Evolutionary conservation across 2,113 vertebrate species (phyloP).

Genomic region (Gadus chalcogrammus): DNA sequence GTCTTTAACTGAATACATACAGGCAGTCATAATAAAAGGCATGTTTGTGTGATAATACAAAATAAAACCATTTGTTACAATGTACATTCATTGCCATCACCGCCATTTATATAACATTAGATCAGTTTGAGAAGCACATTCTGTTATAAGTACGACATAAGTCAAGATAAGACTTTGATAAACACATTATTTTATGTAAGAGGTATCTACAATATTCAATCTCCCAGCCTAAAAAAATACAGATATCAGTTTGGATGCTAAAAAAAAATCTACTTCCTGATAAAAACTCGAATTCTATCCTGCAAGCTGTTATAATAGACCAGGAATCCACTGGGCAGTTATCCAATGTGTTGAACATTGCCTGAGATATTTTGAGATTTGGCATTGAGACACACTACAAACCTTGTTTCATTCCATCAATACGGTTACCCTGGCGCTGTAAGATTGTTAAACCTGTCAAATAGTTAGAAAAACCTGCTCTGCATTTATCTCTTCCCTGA

Average conservation of each 20-base stretch:
- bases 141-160: constrained; percentile 18
- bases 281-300: constrained; percentile 33
- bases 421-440: constrained; percentile 19
- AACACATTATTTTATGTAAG: constrained; percentile 35
- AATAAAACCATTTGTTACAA: constrained; percentile 24
- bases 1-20: constrained; percentile 59
- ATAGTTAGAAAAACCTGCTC: constrained; percentile 35
- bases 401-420: constrained; percentile 16
- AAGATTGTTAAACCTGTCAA: constrained; percentile 23
- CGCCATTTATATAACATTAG: constrained; percentile 32
- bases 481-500: constrained; percentile 59
- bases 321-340: constrained; percentile 37
- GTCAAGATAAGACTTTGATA: constrained; percentile 28
- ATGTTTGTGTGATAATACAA: constrained; percentile 35
- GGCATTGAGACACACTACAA: constrained; percentile 43
- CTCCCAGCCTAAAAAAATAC: constrained; percentile 37
- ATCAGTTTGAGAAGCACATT: constrained; percentile 38
- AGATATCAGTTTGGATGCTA: constrained; percentile 35
- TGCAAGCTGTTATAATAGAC: constrained; percentile 32
- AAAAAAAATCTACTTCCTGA: constrained; percentile 36
- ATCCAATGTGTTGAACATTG: constrained; percentile 46
- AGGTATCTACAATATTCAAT: constrained; percentile 38
- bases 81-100: constrained; percentile 2
- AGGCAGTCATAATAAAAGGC: constrained; percentile 50
- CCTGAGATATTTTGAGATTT: constrained; percentile 64